Base-by-base conservation (phyloP, 1,140 invertebrate genomes). In the Trachymyrmex cornetzi region DNA sequence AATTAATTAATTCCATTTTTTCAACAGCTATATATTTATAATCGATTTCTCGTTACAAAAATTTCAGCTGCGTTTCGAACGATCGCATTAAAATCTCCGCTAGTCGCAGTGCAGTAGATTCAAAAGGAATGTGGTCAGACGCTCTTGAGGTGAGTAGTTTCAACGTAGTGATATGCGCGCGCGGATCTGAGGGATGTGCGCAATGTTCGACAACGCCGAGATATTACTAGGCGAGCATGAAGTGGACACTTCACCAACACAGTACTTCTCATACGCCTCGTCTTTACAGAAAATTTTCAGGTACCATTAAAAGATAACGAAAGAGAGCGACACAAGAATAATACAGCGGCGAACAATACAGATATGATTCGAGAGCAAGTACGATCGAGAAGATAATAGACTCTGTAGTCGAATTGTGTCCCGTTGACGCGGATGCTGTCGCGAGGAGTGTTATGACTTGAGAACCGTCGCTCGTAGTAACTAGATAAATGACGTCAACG, bases 191-290 rank as follows among this genome's bases (percentile, higher is more conserved):
- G 63, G 50, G 82, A 66, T 77, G 81, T 85, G 81, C 81, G 81
- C 81, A 77, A 77, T 87, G 77, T 87, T 55, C 85, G 67, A 63
- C 77, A 87, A 87, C 57, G 85, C 30, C 77, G 75, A 53, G 79
- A 66, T 72, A 72, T 64, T 85, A 84, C 74, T 64, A 72, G 77
- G 77, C 48, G 6, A 87, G 53, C 48, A 84, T 87, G 44, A 87
- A 86, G 16, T 50, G 38, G 14, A 4, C 11, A 34, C 4, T 16
- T 38, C 12, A 12, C 9, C 16, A 12, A 2, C 9, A 1, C 80
- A 75, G 80, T 63, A 50, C 16, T 19, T 75, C 80, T 84, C 80
- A 75, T 24, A 2, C 55, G 19, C 14, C 50, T 24, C 14, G n/a
- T 67, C n/a, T 67, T 67, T 16, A 14, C 22, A 14, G 38, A 27